Conservation (phyloP, 2,797 vertebrate genomes). For the Acanthornis magna region DNA sequence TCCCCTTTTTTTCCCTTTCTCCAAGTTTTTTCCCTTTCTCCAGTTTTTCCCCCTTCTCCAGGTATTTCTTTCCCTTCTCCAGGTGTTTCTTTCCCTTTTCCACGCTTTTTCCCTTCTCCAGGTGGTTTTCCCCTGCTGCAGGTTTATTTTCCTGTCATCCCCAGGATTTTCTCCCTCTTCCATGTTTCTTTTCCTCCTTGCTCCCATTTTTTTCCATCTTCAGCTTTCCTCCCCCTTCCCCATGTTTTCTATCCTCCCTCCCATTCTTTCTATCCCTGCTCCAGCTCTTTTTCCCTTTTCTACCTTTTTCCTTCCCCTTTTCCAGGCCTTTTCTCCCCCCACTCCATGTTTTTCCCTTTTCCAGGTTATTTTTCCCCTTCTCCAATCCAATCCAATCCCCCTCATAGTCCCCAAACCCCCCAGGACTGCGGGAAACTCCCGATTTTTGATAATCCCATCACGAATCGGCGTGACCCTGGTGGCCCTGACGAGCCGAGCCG, state of each 20-base stretch:
- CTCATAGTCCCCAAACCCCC: accelerated
- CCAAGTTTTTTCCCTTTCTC: not conserved
- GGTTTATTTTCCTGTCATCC: not conserved
- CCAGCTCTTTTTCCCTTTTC: not conserved
- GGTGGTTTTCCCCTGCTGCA: not conserved
- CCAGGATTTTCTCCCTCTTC: not conserved
- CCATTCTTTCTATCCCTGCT: not conserved
- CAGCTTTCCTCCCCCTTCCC: no score
- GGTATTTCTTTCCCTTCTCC: no score
- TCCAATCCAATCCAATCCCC: not conserved
- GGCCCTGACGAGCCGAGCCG: accelerated
- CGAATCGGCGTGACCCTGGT: accelerated
- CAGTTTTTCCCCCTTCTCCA: not conserved
- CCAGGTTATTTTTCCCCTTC: not conserved
- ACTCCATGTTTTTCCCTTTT: no score
- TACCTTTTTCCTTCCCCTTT: not conserved
- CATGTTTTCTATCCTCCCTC: not conserved
- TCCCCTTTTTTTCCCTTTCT: not conserved
- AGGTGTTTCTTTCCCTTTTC: not conserved
- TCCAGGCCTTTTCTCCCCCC: not conserved
- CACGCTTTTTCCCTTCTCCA: not conserved
- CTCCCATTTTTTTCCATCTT: not conserved
- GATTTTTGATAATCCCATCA: accelerated
- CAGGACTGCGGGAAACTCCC: accelerated
- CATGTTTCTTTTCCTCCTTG: not conserved